Evolutionary conservation across 2,888 invertebrate genomes (phyloP), one percentile per base, ranked within the genome.

Genomic region (Sarcophaga variegata): DNA sequence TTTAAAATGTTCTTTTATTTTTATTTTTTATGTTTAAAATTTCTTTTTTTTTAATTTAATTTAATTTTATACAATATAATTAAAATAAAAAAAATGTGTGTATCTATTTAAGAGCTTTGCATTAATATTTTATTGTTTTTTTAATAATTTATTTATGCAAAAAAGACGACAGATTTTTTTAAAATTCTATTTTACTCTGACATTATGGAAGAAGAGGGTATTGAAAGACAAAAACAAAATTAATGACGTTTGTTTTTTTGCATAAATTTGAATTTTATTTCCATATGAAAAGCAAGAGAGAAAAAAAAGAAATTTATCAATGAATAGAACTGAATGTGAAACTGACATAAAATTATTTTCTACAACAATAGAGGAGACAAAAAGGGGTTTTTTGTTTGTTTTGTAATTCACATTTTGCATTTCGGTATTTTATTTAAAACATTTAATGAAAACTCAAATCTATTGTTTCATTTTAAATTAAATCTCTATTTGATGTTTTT

Each of bases 111-210:
- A 71, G 27, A 71, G 59, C 45, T 74, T 27, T 74, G 25, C 37
- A 11, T 75, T 49, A 60, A 37, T 37, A 6, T 37, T 37, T 5
- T 37, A 6, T 37, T 64, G 37, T 66, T 3, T 64, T 49, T 64
- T 54, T 54, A 49, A 64, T 64, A 75, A 75, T 75, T 75, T 54
- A 64, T 75, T 75, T 75, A 75, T 75, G 64, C 49, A 75, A 75
- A 75, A 27, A 62, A 20, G 3, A 20, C n/a, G 10, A n/a, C 5
- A 37, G 20, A 6, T 47, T 5, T 47, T 54, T 17, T 54, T 17
- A 0, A 5, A 54, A 3, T 54, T 27, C 17, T 10, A 1, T 74
- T 11, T n/a, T 74, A 47, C 17, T 49, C 17, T 47, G 4, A 5
- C 1, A 63, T 67, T 22, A 47, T 47, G 10, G 17, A 54, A 20